These are phyloP conservation scores for Napeogenes inachia DNA, from an alignment of 2,888 invertebrate genomes.

Conservation along the genomic window DNA sequence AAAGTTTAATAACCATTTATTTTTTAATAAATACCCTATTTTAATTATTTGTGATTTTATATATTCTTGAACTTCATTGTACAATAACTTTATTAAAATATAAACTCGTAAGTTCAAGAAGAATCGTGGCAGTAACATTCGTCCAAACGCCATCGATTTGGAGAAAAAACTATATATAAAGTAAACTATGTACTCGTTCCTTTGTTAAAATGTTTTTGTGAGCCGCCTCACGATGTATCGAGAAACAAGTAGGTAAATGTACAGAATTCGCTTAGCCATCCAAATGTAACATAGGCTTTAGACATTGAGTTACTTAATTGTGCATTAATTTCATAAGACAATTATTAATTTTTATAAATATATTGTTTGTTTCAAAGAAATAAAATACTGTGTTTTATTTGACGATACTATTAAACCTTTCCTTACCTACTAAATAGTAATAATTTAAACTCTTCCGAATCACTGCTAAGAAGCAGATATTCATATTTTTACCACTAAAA, in stretches of 20 bases:
- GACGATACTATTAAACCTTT: neutral
- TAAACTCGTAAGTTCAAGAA: too few species aligned
- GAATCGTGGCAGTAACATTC: too few species aligned
- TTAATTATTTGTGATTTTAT: conserved; percentile 4
- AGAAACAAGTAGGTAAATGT: conserved; percentile 29
- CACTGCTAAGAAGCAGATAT: too few species aligned
- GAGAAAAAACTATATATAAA: neutral
- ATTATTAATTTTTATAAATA: conserved; percentile 52
- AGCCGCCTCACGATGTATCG: conserved; percentile 33
- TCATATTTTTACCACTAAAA: too few species aligned
- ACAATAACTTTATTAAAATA: too few species aligned
- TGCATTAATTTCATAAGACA: conserved; percentile 45
- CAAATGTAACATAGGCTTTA: conserved; percentile 41
- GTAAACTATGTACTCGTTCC: conserved; percentile 27
- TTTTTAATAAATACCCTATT: conserved; percentile 4
- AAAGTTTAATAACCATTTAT: too few species aligned
- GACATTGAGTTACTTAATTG: conserved; percentile 57
- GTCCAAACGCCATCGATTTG: too few species aligned
- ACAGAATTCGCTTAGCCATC: conserved; percentile 43
- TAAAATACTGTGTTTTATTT: conserved; percentile 36
- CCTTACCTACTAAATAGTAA: neutral
- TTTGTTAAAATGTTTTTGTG: conserved; percentile 24
- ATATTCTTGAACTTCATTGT: too few species aligned
- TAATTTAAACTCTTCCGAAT: too few species aligned
- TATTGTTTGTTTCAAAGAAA: conserved; percentile 58